These are phyloP conservation scores for Drosophila ananassae DNA, from an alignment of 1,140 invertebrate species.

Conservation along the genomic window DNA sequence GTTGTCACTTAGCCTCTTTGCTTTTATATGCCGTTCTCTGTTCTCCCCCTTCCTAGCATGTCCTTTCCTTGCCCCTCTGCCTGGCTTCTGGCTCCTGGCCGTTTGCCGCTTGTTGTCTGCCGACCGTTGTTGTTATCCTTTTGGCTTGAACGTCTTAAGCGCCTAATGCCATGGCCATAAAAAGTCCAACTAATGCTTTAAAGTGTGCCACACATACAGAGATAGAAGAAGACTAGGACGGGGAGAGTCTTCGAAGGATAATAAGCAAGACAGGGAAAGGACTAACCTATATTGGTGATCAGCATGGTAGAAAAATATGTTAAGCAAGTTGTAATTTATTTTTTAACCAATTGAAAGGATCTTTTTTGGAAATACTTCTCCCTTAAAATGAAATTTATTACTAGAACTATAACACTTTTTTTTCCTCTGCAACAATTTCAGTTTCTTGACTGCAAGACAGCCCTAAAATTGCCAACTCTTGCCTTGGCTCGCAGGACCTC, in stretches of 20 bases:
- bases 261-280: neutral
- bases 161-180: constrained; percentile 82
- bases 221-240: neutral
- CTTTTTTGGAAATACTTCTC: neutral
- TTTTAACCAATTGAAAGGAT: neutral
- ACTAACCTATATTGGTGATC: neutral
- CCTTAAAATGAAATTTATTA: neutral
- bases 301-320: neutral
- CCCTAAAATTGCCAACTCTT: constrained; percentile 24
- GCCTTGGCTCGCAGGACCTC: constrained; percentile 36
- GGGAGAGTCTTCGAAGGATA: neutral
- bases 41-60: neutral
- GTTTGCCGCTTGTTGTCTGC: constrained; percentile 52
- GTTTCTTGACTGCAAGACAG: constrained; percentile 9
- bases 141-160: constrained; percentile 82
- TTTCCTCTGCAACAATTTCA: constrained; percentile 1
- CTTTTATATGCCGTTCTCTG: constrained; percentile 71
- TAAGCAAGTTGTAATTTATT: neutral
- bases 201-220: constrained; percentile 72
- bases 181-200: constrained; percentile 83
- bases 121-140: constrained; percentile 77
- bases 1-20: constrained; percentile 83
- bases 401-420: constrained; percentile 2
- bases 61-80: neutral
- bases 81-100: constrained; percentile 15